Conservation (phyloP, 2,113 vertebrate species). For the Tragulus kanchil region DNA sequence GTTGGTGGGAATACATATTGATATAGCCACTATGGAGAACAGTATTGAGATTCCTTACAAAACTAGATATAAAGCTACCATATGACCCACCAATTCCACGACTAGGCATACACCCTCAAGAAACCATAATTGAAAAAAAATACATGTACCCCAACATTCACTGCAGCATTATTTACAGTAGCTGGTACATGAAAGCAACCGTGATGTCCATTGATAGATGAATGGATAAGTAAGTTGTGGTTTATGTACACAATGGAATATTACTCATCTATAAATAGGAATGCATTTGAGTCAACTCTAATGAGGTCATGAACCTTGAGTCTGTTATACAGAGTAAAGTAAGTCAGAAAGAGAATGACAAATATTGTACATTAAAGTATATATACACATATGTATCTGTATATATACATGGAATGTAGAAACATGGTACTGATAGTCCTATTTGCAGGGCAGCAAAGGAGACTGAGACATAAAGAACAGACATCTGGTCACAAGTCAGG, state of each 20-base stretch:
- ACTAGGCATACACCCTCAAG: not conserved
- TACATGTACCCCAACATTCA: not conserved
- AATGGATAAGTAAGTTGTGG: not conserved
- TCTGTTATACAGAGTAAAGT: not conserved
- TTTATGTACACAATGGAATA: not conserved
- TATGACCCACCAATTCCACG: not conserved
- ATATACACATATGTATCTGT: no score
- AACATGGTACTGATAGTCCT: not conserved
- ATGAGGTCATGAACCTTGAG: not conserved
- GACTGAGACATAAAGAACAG: not conserved
- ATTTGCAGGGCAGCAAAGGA: not conserved
- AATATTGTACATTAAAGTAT: not conserved
- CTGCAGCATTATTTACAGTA: not conserved
- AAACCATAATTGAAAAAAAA: not conserved
- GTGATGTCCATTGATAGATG: not conserved
- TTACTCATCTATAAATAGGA: not conserved
- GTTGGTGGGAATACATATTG: not conserved
- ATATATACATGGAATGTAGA: not conserved
- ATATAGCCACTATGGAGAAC: not conserved
- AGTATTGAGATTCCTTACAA: not conserved
- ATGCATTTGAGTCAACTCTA: not conserved
- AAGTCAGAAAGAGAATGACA: not conserved
- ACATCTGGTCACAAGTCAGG: not conserved
- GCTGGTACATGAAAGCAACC: not conserved
- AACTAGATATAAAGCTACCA: not conserved